A percentile compares a stretch with the other conserved stretches of the same genome.
Evolutionary conservation across 2,113 vertebrate species (phyloP).

Genomic region (Penelope pileata): DNA sequence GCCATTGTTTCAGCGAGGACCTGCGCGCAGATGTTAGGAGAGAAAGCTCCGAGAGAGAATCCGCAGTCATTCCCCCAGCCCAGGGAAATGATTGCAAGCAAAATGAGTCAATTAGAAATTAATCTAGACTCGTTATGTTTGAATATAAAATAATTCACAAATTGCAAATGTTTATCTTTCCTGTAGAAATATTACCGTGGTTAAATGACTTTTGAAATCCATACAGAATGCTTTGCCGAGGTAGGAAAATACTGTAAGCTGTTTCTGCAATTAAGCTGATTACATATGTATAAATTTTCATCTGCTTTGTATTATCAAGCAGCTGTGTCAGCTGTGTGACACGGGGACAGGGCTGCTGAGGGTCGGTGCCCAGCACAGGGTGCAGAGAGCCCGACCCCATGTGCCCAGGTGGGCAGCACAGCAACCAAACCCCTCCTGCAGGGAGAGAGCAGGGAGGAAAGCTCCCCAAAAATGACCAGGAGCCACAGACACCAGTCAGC

Average conservation of each 20-base stretch:
- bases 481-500: neutral
- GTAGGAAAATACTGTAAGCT: neutral
- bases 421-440: neutral
- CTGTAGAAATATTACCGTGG: neutral
- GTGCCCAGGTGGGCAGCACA: neutral
- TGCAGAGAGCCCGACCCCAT: neutral
- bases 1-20: neutral
- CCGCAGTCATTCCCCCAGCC: conserved; percentile 13
- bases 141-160: neutral
- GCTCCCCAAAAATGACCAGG: neutral
- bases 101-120: neutral
- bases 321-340: neutral
- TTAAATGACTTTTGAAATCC: conserved; percentile 1
- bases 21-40: neutral
- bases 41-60: neutral
- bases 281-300: neutral
- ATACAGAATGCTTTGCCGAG: neutral
- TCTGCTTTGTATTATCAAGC: neutral
- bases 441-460: neutral
- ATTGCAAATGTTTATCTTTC: conserved; percentile 26
- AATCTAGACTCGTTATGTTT: conserved; percentile 28
- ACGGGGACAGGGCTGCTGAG: neutral
- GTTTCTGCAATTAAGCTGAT: conserved; percentile 34
- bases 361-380: neutral
- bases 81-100: conserved; percentile 8